Evolutionary conservation across 2,797 vertebrate species (phyloP), one percentile per base, ranked within the genome.

Genomic region (Galagoides demidoff): DNA sequence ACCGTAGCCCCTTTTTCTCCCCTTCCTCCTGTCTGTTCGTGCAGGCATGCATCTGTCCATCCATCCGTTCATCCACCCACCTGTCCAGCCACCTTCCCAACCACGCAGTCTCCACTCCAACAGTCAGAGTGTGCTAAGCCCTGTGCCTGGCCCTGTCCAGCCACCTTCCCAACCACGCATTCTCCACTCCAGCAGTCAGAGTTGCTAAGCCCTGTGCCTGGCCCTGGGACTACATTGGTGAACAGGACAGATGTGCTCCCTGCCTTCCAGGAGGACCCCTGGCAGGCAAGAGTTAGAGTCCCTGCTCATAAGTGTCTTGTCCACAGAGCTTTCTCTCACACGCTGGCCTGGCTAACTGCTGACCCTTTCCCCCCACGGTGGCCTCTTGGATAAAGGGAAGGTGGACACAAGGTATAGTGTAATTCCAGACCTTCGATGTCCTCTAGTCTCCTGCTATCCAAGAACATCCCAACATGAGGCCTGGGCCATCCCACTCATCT

Each of bases 31-130:
- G 11, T 29, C 31, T 3, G 19, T 12, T 25, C 57, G 11, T 37
- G 7, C 43, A 14, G 52, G 3, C 43, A 16, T 57, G 3, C 2
- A 9, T 19, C 0, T 29, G 0, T 27, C 11, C 3, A 0, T 83
- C 17, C 3, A 3, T 55, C 20, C 27, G 11, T 49, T 17, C 10
- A 45, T 23, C 19, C 27, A 34, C 31, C 43, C 13, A 20, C 25
- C 37, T 17, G 1, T n/a, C 25, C 25, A 27, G 7, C 8, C 16
- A 55, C 31, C 27, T 17, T 43, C 31, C 61, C 39, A 11, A 23
- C 52, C 25, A 8, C 3, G 52, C n/a, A 52, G 43, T 52, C 22
- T 79, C 70, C 10, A 10, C 3, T 52, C 66, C 27, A 23, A 0
- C 34, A 22, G 11, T 25, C 7, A 37, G 37, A 64, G 55, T 1